Evolutionary conservation across 2,113 vertebrate genomes (phyloP).

Genomic region (Toxotes jaculatrix): DNA sequence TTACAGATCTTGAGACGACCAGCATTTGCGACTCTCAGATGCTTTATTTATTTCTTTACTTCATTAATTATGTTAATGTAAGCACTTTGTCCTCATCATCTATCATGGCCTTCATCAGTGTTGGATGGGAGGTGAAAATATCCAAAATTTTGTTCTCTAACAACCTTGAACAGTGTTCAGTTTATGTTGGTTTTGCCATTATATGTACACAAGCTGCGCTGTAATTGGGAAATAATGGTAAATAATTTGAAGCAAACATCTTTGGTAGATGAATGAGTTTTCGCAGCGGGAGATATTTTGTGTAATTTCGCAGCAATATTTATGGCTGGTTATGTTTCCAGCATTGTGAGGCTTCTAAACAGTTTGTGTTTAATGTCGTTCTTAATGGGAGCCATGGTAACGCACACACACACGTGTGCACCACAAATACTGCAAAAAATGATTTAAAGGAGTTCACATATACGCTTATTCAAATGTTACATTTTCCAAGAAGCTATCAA

Average conservation of each 20-base stretch:
- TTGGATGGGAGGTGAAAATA: too few relatives aligned
- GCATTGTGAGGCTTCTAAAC: constrained; percentile 21
- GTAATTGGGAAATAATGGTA: constrained; percentile 27
- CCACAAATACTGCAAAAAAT: constrained; percentile 7
- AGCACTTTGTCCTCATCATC: not conserved
- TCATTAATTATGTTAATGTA: constrained; percentile 2
- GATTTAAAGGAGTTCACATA: not conserved
- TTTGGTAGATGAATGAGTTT: constrained; percentile 19
- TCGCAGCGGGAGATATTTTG: constrained; percentile 27
- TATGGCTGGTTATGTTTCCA: constrained; percentile 1
- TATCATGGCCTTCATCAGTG: not conserved
- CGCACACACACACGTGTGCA: not conserved
- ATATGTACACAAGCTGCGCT: not conserved
- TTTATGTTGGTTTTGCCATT: not conserved
- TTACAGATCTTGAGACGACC: constrained; percentile 17
- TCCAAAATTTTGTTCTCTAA: not conserved
- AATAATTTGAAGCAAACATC: constrained; percentile 37
- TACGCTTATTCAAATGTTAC: not conserved
- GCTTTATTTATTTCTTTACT: not conserved
- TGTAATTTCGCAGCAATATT: constrained; percentile 14
- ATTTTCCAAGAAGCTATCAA: constrained; percentile 32
- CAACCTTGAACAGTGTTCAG: not conserved
- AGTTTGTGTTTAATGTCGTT: constrained; percentile 36
- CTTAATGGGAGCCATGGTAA: not conserved
- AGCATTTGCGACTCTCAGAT: constrained; percentile 12